Evolutionary conservation across 2,888 invertebrate species (phyloP).

Genomic region (Thecophora atra): DNA sequence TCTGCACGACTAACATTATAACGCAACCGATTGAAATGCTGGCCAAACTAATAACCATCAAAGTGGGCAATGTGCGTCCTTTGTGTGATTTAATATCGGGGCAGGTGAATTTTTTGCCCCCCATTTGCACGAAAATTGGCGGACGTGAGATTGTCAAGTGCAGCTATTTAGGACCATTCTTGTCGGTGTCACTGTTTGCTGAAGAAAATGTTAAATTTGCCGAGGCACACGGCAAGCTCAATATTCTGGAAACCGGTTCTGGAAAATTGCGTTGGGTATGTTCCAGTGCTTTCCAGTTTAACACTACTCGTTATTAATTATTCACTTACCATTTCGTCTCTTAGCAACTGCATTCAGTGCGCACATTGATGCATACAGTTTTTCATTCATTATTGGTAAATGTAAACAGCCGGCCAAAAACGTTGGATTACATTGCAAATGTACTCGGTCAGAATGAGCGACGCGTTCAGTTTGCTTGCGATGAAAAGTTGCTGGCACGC

Average conservation of each 20-base stretch:
- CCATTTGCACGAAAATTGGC: slow-evolving; percentile 76
- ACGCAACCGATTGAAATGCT: slow-evolving; percentile 79
- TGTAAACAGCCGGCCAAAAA: slow-evolving; percentile 79
- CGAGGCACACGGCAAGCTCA: slow-evolving; percentile 71
- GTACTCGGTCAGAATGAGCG: slow-evolving; percentile 85
- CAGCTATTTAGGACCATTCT: slow-evolving; percentile 90
- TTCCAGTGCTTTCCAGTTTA: slow-evolving; percentile 11
- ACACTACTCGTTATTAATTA: slow-evolving; percentile 8
- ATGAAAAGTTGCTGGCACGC: slow-evolving; percentile 86
- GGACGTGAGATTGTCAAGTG: slow-evolving; percentile 88
- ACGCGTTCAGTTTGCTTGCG: slow-evolving; percentile 88
- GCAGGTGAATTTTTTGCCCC: slow-evolving; percentile 79
- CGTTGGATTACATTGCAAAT: slow-evolving; percentile 81
- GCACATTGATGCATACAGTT: slow-evolving; percentile 80
- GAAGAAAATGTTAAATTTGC: slow-evolving; percentile 93
- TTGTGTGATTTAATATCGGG: slow-evolving; percentile 75
- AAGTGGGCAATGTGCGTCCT: slow-evolving; percentile 78
- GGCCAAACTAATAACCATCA: slow-evolving; percentile 82
- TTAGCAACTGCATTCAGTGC: slow-evolving; percentile 80
- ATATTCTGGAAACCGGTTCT: slow-evolving; percentile 53
- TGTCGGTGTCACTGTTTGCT: slow-evolving; percentile 90
- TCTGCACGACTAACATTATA: slow-evolving; percentile 60
- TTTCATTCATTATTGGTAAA: slow-evolving; percentile 87
- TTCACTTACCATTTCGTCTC: slow-evolving; percentile 7
- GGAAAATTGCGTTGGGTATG: slow-evolving; percentile 62